Conservation (phyloP, 2,113 vertebrate genomes). For the Spheniscus mendiculus region DNA sequence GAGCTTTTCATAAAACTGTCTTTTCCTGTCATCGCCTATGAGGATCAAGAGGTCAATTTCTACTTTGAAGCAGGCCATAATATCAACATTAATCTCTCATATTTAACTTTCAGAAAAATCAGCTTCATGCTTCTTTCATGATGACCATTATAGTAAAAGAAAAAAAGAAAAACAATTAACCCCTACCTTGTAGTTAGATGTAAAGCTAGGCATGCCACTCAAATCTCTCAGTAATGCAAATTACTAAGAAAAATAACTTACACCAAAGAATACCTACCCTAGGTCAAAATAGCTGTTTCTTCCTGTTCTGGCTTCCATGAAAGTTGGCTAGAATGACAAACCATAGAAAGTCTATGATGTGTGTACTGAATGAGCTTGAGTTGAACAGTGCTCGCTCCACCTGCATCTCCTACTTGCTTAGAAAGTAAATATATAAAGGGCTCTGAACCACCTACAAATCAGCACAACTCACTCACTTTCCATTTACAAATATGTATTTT, state of each 20-base stretch:
- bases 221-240: neutral
- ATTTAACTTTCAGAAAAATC: neutral
- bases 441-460: neutral
- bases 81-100: accelerated
- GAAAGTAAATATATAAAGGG: neutral
- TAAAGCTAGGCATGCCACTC: accelerated
- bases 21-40: neutral
- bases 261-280: neutral
- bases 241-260: neutral
- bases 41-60: neutral
- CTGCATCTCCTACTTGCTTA: neutral
- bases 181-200: accelerated
- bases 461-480: neutral
- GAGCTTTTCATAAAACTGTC: neutral
- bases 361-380: neutral
- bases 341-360: accelerated
- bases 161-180: neutral
- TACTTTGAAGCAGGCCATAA: neutral
- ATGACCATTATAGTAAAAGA: accelerated
- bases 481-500: accelerated
- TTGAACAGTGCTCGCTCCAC: neutral
- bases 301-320: neutral
- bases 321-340: neutral
- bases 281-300: neutral
- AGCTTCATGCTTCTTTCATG: neutral